Percentiles rank a stretch among this genome's conserved stretches.
Evolutionary conservation across 2,888 invertebrate genomes (phyloP).

Genomic region (Calameuta pallipes): DNA sequence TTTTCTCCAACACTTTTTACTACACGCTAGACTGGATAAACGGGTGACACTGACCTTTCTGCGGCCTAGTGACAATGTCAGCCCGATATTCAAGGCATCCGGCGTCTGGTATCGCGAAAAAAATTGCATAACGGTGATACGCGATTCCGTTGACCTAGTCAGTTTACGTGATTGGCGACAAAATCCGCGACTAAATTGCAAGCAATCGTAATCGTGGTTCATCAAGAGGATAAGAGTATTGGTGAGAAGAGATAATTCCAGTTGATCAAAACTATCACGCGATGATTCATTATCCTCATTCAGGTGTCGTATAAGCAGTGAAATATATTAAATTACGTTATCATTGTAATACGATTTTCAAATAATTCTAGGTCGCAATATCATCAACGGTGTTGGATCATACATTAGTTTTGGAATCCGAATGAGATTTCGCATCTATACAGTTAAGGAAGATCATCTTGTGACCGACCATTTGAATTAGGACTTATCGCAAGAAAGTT

Average conservation of each 20-base stretch:
- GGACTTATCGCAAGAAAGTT: neutral
- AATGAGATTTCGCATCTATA: neutral
- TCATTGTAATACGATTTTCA: neutral
- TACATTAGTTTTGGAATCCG: neutral
- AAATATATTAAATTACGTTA: neutral
- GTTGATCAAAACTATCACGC: neutral
- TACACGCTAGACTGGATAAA: neutral
- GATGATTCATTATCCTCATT: neutral
- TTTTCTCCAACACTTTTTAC: neutral
- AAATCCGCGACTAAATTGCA: neutral
- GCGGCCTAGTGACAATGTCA: neutral
- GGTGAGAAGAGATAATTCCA: neutral
- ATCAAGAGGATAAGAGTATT: neutral
- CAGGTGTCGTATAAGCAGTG: neutral
- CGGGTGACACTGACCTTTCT: neutral
- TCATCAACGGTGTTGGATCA: neutral
- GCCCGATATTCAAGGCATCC: neutral
- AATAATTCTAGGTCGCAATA: neutral
- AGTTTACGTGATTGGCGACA: neutral
- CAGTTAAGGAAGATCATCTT: neutral
- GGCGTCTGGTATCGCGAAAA: neutral
- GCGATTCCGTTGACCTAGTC: neutral
- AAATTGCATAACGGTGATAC: constrained; percentile 3
- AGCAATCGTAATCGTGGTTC: neutral
- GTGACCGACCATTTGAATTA: neutral